phyloP scores from a whole-genome alignment of 2,888 invertebrate species.

The Bimastos eiseni region DNA sequence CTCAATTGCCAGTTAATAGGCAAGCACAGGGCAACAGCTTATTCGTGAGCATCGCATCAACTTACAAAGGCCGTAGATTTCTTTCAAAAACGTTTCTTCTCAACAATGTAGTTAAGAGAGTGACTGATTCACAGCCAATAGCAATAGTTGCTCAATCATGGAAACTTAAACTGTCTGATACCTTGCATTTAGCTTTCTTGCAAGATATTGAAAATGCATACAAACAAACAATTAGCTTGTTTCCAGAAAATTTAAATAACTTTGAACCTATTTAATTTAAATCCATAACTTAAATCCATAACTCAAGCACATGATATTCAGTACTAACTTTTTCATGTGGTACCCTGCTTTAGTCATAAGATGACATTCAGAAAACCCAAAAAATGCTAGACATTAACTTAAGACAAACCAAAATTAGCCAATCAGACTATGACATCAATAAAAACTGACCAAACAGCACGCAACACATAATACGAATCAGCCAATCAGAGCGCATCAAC shows the following conservation, averaged over 20 bases:
- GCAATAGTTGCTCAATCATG: neutral
- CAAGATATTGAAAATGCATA: too few species aligned
- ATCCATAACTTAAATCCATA: neutral
- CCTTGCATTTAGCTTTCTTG: too few species aligned
- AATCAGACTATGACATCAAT: neutral
- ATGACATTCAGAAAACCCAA: neutral
- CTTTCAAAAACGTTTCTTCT: too few species aligned
- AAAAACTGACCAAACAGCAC: neutral
- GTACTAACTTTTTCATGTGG: neutral
- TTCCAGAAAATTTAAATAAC: neutral
- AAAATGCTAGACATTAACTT: neutral
- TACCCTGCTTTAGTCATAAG: neutral
- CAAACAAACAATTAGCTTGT: too few species aligned
- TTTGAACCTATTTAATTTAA: neutral
- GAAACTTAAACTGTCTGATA: neutral
- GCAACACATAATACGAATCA: neutral
- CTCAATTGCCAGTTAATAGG: too few species aligned
- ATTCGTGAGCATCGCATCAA: too few species aligned
- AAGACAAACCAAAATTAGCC: neutral
- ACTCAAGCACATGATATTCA: neutral
- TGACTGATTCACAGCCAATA: neutral
- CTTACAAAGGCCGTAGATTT: too few species aligned
- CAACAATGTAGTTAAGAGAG: too few species aligned
- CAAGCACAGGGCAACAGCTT: too few species aligned
- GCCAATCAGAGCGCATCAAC: neutral